These are phyloP conservation scores for Rhipidura dahli DNA, from an alignment of 2,113 vertebrate species.

Conservation along the genomic window DNA sequence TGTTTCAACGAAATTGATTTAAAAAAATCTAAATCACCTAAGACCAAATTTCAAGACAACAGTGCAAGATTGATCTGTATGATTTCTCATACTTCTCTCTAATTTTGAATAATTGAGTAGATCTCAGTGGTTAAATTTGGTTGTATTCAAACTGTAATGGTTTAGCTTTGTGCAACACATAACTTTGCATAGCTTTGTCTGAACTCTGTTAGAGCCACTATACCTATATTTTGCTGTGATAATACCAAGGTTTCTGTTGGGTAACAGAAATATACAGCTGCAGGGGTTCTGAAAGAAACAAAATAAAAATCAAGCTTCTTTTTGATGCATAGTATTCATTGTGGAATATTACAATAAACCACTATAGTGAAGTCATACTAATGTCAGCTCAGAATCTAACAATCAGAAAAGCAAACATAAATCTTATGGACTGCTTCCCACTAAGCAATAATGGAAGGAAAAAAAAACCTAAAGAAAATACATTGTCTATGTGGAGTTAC, in stretches of 20 bases:
- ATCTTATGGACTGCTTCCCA: not conserved
- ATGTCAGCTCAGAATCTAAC: not conserved
- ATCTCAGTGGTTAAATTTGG: not conserved
- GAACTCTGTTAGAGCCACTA: not conserved
- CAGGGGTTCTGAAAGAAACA: not conserved
- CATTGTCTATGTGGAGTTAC: not conserved
- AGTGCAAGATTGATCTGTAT: not conserved
- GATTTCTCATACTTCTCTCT: not conserved
- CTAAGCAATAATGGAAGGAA: not conserved
- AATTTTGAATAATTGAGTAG: not conserved
- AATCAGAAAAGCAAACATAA: not conserved
- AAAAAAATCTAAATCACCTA: not conserved
- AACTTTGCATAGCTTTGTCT: not conserved
- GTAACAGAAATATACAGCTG: not conserved
- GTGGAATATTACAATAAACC: not conserved
- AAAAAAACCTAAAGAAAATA: not conserved
- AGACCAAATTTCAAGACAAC: not conserved
- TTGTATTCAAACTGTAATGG: not conserved
- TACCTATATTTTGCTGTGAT: not conserved
- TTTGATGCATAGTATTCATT: not conserved
- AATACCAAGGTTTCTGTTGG: not conserved
- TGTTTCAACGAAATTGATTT: not conserved
- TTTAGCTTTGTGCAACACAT: not conserved
- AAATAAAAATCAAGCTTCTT: not conserved
- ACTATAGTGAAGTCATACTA: not conserved